Base-by-base conservation (phyloP, 2,797 vertebrate species). In the Parambassis ranga region DNA sequence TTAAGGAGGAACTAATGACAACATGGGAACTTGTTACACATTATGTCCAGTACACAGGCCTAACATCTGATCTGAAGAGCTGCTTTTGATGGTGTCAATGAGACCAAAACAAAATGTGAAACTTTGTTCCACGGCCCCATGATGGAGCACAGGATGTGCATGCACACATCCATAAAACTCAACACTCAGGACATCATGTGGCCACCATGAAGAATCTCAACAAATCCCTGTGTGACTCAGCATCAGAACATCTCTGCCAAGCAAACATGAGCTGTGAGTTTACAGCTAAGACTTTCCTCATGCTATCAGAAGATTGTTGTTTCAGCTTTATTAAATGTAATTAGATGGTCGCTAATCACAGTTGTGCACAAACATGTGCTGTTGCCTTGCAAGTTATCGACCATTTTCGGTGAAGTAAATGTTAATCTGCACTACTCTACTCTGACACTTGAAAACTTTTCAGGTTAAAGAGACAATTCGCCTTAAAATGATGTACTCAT, bases 131-230 rank as follows among this genome's bases (percentile, higher is more conserved):
- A 43, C 31, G 8, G 30, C 63, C 58, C 59, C 24, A 41, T 64
- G 39, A 49, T 30, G 48, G 50, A 49, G 49, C 24, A 67, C 48
- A 30, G 36, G 31, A 30, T 39, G 76, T 41, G 38, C 49, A 57
- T 9, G 35, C 32, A 42, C 30, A 28, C 30, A 26, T 53, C 28
- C 31, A 65, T 66, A 59, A 65, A 85, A 82, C 49, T 46, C 53
- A 73, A 81, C 69, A 73, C 66, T 53, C 31, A 11, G 59, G 49
- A 79, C 70, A 62, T 55, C 65, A 28, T 36, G 64, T 75, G 79
- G 78, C 80, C 73, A 75, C 27, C 63, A 65, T 30, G 11, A 55
- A 20, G 32, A 11, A 18, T 27, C 31, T 33, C n/a, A 24, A 75
- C 51, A 79, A 67, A 59, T 46, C 37, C 27, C 23, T 1, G 8